Evolutionary conservation across 2,888 invertebrate species (phyloP).

Genomic region (Drosophila ezoana): DNA sequence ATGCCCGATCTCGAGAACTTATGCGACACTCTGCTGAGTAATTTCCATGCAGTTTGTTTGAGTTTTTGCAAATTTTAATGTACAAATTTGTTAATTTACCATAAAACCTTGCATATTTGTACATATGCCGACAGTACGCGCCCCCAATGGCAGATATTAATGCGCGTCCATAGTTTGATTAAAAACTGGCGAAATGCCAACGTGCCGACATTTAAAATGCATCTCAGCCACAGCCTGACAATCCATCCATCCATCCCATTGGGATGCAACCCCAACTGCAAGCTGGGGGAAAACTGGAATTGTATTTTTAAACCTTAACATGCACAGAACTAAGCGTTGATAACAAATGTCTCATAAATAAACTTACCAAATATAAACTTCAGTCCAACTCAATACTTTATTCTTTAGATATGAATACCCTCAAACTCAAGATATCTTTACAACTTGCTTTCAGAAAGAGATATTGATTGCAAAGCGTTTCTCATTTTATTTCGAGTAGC

Average conservation of each 20-base stretch:
- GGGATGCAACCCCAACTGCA: conserved; percentile 5
- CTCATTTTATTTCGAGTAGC: too few relatives aligned
- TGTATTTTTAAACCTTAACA: conserved; percentile 29
- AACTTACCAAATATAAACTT: neutral
- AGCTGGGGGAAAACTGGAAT: conserved; percentile 35
- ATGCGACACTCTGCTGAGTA: conserved; percentile 54
- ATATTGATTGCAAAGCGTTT: too few relatives aligned
- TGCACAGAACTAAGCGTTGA: conserved; percentile 32
- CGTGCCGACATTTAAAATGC: conserved; percentile 65
- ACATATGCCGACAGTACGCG: conserved; percentile 47
- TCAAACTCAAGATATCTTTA: too few relatives aligned
- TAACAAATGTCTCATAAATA: conserved; percentile 48
- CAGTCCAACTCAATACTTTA: neutral
- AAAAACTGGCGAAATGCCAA: conserved; percentile 83
- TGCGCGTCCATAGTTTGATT: conserved; percentile 83
- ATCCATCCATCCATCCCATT: conserved; percentile 69
- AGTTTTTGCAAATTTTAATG: conserved; percentile 81
- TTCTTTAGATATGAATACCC: too few relatives aligned
- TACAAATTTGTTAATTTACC: conserved; percentile 85
- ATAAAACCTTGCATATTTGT: conserved; percentile 85
- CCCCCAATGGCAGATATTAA: conserved; percentile 78
- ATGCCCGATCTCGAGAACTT: conserved; percentile 18
- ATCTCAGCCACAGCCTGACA: conserved; percentile 52
- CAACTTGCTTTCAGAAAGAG: too few relatives aligned
- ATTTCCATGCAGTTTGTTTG: conserved; percentile 80